These are phyloP conservation scores for Apis laboriosa DNA, from an alignment of 1,140 invertebrate genomes.

Conservation along the genomic window DNA sequence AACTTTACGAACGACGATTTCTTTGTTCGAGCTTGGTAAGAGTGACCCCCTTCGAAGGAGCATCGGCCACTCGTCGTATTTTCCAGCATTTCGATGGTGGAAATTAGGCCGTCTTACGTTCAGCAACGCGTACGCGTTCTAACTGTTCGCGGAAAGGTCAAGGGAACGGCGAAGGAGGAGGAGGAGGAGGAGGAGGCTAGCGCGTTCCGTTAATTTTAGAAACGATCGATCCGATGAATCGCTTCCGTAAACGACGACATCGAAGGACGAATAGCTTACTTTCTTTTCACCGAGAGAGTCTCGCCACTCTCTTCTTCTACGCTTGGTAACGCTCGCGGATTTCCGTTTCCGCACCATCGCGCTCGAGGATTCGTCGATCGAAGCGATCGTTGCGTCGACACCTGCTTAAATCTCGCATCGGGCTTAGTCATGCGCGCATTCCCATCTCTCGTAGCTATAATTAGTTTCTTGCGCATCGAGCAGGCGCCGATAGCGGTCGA, in stretches of 20 bases:
- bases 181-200: conserved; percentile 3
- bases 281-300: too few relatives aligned
- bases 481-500: conserved; percentile 38
- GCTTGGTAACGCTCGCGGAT: too few relatives aligned
- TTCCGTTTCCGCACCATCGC: conserved; percentile 2
- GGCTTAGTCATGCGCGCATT: neutral
- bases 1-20: conserved; percentile 19
- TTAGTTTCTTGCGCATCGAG: conserved; percentile 64
- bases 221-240: neutral
- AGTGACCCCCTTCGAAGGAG: conserved; percentile 30
- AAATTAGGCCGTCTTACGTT: neutral
- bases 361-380: too few relatives aligned
- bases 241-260: neutral
- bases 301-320: too few relatives aligned
- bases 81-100: conserved; percentile 33
- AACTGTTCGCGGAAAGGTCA: conserved; percentile 51
- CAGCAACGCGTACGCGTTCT: neutral
- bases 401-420: conserved; percentile 35
- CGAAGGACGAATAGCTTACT: too few relatives aligned
- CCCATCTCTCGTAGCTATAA: conserved; percentile 43
- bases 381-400: neutral
- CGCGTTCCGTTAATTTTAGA: conserved; percentile 45
- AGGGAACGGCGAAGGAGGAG: conserved; percentile 22
- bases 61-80: conserved; percentile 22
- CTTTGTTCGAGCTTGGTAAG: conserved; percentile 54